Evolutionary conservation across 2,797 vertebrate species (phyloP), one percentile per base, ranked within the genome.

Genomic region (Lacerta agilis): DNA sequence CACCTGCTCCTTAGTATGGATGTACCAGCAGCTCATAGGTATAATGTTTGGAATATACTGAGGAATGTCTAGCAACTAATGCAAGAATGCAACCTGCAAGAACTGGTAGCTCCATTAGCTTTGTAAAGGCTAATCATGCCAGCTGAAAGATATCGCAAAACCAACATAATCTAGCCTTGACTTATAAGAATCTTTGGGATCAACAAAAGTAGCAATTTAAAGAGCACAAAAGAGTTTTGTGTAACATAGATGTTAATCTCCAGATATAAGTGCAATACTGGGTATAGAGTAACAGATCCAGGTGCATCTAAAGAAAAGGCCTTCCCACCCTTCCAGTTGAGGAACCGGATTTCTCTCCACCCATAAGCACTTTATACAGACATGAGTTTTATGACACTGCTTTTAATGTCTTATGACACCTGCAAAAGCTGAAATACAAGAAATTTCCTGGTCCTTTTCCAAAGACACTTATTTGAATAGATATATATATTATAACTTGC

Each of bases 211-310:
- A 79, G 33, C 11, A 38, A 76, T 75, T n/a, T 77, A 86, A 85
- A 92, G 88, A 88, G 36, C 85, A 92, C 75, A 84, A 88, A 92
- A 88, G 83, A 92, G 77, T 92, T 94, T 72, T 91, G 82, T 85
- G 75, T 8, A 27, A 93, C 0, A 0, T 29, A 78, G 90, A 90
- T 71, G 2, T 84, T 85, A 89, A 20, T 86, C 87, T 87, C 8
- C 38, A 83, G 45, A 55, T 58, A 83, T 20, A 55, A n/a, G 45
- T n/a, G n/a, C 29, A 55, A n/a, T 79, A 33, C 5, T 25, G 25
- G 27, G 3, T n/a, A 55, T n/a, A 79, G 13, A 55, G 45, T 83
- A 3, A 73, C 41, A 29, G 15, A 45, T 38, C n/a, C 20, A 76
- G 15, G 11, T 45, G 58, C n/a, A 45, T 18, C 43, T 64, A 8